These are phyloP conservation scores for Eudyptes chrysolophus DNA, from an alignment of 2,113 vertebrate genomes.

Conservation along the genomic window DNA sequence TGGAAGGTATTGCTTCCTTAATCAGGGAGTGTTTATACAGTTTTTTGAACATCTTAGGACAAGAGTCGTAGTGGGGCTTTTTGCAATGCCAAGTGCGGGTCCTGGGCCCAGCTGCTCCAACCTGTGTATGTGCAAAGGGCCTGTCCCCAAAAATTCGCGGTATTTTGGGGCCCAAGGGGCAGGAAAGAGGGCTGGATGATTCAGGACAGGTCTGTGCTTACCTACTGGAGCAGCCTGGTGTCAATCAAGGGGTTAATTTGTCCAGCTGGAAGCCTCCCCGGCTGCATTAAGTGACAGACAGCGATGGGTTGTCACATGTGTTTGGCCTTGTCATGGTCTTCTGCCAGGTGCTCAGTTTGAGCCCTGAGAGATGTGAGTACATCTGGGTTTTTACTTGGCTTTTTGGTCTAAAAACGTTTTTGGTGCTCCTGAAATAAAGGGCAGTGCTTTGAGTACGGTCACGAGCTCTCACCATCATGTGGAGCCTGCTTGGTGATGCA, in stretches of 20 bases:
- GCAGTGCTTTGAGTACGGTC: background rate
- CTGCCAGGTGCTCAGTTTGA: background rate
- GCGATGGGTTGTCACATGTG: background rate
- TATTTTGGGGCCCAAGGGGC: background rate
- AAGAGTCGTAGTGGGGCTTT: background rate
- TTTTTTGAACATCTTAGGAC: background rate
- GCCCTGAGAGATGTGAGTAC: background rate
- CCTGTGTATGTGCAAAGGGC: background rate
- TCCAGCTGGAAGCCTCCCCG: background rate
- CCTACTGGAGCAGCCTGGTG: background rate
- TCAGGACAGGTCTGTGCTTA: accelerated
- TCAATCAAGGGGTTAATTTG: background rate
- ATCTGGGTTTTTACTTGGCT: background rate
- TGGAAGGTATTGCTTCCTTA: conserved; percentile 29
- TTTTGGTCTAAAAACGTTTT: background rate
- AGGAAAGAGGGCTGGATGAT: background rate
- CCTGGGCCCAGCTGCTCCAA: background rate
- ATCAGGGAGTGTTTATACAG: background rate
- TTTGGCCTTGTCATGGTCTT: background rate
- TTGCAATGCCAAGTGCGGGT: background rate
- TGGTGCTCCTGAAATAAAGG: background rate
- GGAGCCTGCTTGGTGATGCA: background rate
- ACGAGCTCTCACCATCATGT: accelerated
- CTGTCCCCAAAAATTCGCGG: background rate
- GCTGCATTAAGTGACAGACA: background rate